Evolutionary conservation across 2,113 vertebrate genomes (phyloP), one percentile per base, ranked within the genome.

Genomic region (Trematomus loennbergii): DNA sequence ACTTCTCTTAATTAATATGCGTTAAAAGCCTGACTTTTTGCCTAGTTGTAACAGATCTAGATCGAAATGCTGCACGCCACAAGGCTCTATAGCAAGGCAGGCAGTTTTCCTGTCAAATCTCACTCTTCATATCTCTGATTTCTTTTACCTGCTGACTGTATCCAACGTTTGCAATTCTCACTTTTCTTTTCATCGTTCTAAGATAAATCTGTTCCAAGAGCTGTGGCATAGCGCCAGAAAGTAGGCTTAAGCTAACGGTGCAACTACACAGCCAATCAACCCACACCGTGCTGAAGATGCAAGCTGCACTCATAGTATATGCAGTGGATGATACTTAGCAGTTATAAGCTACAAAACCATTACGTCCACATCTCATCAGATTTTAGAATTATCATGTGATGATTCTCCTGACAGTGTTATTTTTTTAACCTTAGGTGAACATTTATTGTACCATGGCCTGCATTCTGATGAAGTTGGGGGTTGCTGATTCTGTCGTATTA

Each of bases 271-370:
- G 86, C 85, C 88, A 83, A 85, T 79, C 87, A 85, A 82, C 72
- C 87, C 78, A 82, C 91, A 82, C 75, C 33, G 12, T 65, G 67
- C 83, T 82, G 64, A 78, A 87, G 82, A 88, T 78, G 79, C 75
- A 79, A 58, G 81, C 79, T 85, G 66, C 64, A 82, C 59, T 82
- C 74, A 40, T 45, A 64, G 71, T 57, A 52, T 66, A 12, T 73
- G 79, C 85, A 74, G 65, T 62, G 79, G 60, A 79, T 52, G 70
- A 73, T 72, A 77, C 49, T 75, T 45, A 81, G 78, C 73, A 72
- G 20, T 70, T 62, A 36, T 72, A 69, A 86, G 84, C 70, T 75
- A 40, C 43, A 65, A 33, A 83, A 55, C 64, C 74, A 71, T 78
- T 57, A 80, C 52, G 13, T 52, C 78, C 82, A 77, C 89, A 74